Evolutionary conservation across 2,113 vertebrate species (phyloP).

Genomic region (Pedetes capensis): DNA sequence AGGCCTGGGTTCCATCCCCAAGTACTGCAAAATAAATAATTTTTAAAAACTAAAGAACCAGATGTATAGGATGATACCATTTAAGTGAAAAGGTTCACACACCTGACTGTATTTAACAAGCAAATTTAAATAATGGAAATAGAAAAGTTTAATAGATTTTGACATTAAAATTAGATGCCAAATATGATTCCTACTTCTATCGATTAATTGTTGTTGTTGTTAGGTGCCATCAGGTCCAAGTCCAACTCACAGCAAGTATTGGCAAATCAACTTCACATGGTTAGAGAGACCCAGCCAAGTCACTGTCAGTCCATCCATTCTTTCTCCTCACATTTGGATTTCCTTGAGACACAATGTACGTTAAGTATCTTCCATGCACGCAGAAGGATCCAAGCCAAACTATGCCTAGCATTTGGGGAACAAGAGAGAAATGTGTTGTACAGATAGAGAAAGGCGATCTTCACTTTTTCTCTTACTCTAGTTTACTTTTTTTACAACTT

Average conservation of each 20-base stretch:
- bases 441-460: neutral
- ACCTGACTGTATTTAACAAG: neutral
- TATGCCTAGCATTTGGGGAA: neutral
- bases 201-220: no score
- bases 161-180: conserved; percentile 9
- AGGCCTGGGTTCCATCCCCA: no score
- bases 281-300: conserved; percentile 76
- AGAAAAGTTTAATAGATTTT: conserved; percentile 35
- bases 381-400: neutral
- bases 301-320: conserved; percentile 95
- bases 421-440: neutral
- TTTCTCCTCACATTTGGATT: conserved; percentile 88
- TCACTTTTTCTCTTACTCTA: neutral
- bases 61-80: neutral
- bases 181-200: conserved; percentile 14
- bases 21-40: no score
- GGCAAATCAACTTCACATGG: conserved; percentile 1
- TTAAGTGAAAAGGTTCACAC: neutral
- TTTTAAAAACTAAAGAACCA: neutral
- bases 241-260: no score
- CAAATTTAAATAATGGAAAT: neutral
- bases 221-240: no score
- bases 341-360: conserved; percentile 85
- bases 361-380: neutral
- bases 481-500: neutral